phyloP scores from a whole-genome alignment of 2,113 vertebrate species.

The Rafetus swinhoei region DNA sequence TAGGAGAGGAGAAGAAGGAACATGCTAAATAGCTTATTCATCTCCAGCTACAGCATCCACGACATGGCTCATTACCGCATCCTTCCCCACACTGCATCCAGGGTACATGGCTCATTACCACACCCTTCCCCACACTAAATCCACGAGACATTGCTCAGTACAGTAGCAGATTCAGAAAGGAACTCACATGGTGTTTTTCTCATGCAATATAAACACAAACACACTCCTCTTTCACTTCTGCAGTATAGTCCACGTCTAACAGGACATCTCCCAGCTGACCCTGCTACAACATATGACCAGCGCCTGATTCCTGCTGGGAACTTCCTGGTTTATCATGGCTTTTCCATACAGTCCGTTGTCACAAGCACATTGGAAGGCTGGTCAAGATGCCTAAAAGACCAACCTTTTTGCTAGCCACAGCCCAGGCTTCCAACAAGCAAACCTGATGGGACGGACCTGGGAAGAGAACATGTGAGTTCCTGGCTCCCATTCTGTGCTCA shows the following conservation, averaged over 20 bases:
- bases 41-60: rapidly evolving
- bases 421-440: background rate
- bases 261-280: background rate
- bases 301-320: background rate
- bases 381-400: background rate
- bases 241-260: background rate
- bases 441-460: background rate
- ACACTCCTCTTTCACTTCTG: background rate
- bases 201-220: background rate
- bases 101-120: background rate
- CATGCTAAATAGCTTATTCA: rapidly evolving
- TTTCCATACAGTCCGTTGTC: background rate
- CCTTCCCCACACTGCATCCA: background rate
- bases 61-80: background rate
- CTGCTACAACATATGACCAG: background rate
- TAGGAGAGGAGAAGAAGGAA: constrained; percentile 48
- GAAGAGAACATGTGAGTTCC: background rate
- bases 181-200: background rate
- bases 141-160: background rate
- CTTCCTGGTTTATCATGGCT: background rate
- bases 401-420: background rate
- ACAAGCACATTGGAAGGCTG: background rate
- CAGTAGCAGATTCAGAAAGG: background rate
- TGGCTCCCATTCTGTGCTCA: background rate
- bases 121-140: background rate